Evolutionary conservation across 2,888 invertebrate genomes (phyloP), one percentile per base, ranked within the genome.

Genomic region (Amphipoea oculea): DNA sequence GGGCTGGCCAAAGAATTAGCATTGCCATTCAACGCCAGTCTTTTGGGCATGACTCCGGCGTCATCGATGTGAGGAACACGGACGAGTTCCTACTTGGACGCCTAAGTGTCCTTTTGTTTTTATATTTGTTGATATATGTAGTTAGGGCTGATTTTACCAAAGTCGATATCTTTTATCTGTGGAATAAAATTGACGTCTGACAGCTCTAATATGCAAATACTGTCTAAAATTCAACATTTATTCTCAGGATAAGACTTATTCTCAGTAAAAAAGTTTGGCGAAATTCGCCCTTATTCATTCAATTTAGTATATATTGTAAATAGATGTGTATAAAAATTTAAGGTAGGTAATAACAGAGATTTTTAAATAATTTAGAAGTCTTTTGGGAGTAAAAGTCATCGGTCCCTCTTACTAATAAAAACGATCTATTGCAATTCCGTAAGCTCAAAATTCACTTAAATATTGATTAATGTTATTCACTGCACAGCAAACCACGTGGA

Each of bases 401-500:
- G 9, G n/a, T 36, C 3, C 45, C 36, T 66, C 76, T 40, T 9
- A 14, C 36, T 66, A 57, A 76, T 17, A 6, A 57, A n/a, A 54
- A 60, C 9, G 6, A 40, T 48, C 20, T n/a, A 20, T 2, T 40
- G 42, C 20, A 62, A 9, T 29, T 71, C 14, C 20, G 45, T 11
- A 42, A 14, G 6, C 29, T 23, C 4, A n/a, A 71, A 74, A 23
- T 23, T 9, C 17, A 12, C 4, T 23, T 42, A 23, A 14, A 29
- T 29, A 63, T 69, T 7, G 5, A 51, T 45, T 23, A 76, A 40
- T 60, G 36, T 45, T 57, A 40, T 72, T 66, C 69, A 63, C 23
- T 70, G 57, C 60, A 48, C 45, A 73, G 45, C 36, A 54, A 78
- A 68, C 73, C 65, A 68, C 36, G 45, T 66, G 68, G 36, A 67